These are phyloP conservation scores for Pagetopsis macropterus DNA, from an alignment of 2,797 vertebrate genomes.

Conservation along the genomic window DNA sequence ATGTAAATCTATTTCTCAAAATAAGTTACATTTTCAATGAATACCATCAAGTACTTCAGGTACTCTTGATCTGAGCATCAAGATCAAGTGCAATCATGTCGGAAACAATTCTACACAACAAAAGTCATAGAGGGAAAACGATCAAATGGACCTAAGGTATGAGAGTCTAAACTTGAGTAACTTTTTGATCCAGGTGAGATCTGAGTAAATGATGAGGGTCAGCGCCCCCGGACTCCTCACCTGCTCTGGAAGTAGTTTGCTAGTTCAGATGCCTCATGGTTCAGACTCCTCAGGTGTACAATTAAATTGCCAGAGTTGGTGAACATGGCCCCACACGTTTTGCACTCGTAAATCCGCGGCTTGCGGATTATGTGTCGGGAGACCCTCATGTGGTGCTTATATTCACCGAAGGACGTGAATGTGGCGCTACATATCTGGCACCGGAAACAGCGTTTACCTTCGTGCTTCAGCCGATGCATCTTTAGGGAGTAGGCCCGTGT, in stretches of 20 bases:
- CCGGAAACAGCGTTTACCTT: constrained; percentile 99
- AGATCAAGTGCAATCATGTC: constrained; percentile 37
- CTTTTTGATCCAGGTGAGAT: constrained; percentile 75
- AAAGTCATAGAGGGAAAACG: constrained; percentile 41
- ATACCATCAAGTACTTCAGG: constrained; percentile 45
- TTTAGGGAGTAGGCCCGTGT: constrained; percentile 99
- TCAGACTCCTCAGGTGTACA: constrained; percentile 99
- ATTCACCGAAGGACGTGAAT: constrained; percentile 99
- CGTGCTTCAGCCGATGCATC: constrained; percentile 99
- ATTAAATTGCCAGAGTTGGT: constrained; percentile 99
- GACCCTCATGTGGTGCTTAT: constrained; percentile 99
- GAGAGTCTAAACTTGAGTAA: constrained; percentile 49
- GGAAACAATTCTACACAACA: constrained; percentile 51
- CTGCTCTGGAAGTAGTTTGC: constrained; percentile 99
- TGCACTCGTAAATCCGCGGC: constrained; percentile 99
- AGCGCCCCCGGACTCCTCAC: constrained; percentile 91
- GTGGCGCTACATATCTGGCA: constrained; percentile 99
- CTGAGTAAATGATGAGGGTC: constrained; percentile 74
- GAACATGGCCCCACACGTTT: constrained; percentile 99
- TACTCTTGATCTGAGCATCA: constrained; percentile 44
- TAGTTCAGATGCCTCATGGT: constrained; percentile 99
- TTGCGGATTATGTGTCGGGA: constrained; percentile 99
- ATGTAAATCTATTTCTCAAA: constrained; percentile 16
- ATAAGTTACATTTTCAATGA: constrained; percentile 19
- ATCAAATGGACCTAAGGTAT: constrained; percentile 58